Evolutionary conservation across 2,113 vertebrate genomes (phyloP).

Genomic region (Hydrolagus affinis): DNA sequence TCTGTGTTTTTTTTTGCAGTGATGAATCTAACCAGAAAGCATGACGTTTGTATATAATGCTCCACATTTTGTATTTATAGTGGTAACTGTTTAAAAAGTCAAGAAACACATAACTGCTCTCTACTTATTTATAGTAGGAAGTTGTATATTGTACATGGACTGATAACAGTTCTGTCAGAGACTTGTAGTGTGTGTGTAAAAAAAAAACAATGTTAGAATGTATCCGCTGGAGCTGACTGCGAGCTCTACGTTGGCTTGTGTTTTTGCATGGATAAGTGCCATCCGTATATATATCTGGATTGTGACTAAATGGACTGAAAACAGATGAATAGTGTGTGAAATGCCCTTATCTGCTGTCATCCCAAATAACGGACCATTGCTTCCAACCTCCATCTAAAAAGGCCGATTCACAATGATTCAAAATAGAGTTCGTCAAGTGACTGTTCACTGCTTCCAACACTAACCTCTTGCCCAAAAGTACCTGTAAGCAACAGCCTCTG

Average conservation of each 20-base stretch:
- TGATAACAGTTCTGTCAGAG: conserved; percentile 11
- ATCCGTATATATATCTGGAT: conserved; percentile 42
- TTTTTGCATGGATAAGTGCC: conserved; percentile 60
- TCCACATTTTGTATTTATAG: conserved; percentile 91
- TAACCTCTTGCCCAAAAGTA: conserved; percentile 43
- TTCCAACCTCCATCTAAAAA: conserved; percentile 49
- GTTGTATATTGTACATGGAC: conserved; percentile 11
- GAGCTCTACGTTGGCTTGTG: conserved; percentile 43
- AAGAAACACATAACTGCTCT: conserved; percentile 70
- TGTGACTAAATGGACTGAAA: conserved; percentile 60
- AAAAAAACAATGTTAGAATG: conserved; percentile 12
- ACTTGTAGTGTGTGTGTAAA: conserved; percentile 14
- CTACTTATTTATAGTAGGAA: conserved; percentile 52
- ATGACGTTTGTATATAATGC: conserved; percentile 97
- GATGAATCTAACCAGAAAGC: conserved; percentile 89
- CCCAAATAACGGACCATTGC: conserved; percentile 45
- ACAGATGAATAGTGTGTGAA: conserved; percentile 39
- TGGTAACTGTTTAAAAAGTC: conserved; percentile 65
- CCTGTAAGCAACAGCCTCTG: conserved; percentile 49
- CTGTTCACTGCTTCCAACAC: conserved; percentile 44
- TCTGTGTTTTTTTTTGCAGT: conserved; percentile 78
- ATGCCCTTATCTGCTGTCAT: conserved; percentile 52
- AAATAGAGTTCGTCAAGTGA: conserved; percentile 36
- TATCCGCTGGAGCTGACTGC: background rate
- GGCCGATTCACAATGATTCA: conserved; percentile 47